Evolutionary conservation across 2,797 vertebrate species (phyloP).

Genomic region (Natrix natrix): DNA sequence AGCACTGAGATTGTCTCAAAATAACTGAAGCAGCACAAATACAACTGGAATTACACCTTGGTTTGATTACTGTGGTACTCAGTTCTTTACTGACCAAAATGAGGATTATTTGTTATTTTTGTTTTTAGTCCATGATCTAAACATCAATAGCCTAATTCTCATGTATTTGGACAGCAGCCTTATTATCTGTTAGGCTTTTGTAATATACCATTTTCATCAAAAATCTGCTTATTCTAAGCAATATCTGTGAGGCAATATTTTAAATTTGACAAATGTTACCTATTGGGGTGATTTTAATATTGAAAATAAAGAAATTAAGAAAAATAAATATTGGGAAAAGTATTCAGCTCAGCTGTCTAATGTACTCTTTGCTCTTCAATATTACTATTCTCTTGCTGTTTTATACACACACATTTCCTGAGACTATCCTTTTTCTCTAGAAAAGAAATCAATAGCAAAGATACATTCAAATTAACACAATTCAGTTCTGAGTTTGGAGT

Average conservation of each 20-base stretch:
- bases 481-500: not conserved
- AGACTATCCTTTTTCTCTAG: not conserved
- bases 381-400: not conserved
- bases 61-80: not conserved
- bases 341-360: not conserved
- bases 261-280: not conserved
- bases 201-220: not conserved
- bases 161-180: not conserved
- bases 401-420: not conserved
- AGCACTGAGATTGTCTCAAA: constrained; percentile 45
- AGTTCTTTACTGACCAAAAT: not conserved
- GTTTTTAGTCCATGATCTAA: not conserved
- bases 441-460: not conserved
- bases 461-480: not conserved
- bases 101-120: not conserved
- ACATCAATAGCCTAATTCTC: not conserved
- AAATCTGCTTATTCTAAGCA: not conserved
- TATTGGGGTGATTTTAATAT: not conserved
- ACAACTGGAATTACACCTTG: not conserved
- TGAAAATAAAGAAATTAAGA: not conserved
- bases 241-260: not conserved
- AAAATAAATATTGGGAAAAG: not conserved
- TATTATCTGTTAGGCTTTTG: not conserved
- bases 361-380: not conserved
- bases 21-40: not conserved